phyloP scores from a whole-genome alignment of 2,113 vertebrate species.

The Sorex fumeus region DNA sequence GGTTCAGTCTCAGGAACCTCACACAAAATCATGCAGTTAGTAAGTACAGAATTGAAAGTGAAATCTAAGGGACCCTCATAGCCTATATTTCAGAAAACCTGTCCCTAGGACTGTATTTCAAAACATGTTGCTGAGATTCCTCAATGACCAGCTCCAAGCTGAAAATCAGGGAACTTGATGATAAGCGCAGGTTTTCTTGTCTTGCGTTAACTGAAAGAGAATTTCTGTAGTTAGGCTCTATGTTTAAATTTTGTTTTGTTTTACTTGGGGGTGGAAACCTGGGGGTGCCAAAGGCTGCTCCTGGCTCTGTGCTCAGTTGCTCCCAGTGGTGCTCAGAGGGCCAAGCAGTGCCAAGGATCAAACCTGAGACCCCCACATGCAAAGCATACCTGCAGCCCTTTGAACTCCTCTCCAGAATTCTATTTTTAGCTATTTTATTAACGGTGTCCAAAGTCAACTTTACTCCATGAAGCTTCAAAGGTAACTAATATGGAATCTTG shows the following conservation, averaged over 20 bases:
- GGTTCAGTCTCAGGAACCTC: slow-evolving; percentile 11
- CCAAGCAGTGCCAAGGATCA: too few species aligned
- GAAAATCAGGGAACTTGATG: neutral
- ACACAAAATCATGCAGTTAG: neutral
- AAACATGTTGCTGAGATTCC: neutral
- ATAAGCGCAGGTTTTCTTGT: slow-evolving; percentile 13
- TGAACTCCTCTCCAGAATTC: neutral
- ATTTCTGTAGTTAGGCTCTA: neutral
- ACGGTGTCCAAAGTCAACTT: neutral
- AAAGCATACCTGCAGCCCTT: too few species aligned
- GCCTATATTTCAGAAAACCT: neutral
- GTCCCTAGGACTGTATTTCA: too few species aligned
- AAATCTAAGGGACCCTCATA: neutral
- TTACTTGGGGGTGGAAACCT: neutral
- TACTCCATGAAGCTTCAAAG: neutral
- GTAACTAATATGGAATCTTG: slow-evolving; percentile 8
- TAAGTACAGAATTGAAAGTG: neutral
- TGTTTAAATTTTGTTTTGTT: too few species aligned
- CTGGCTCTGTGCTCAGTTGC: too few species aligned
- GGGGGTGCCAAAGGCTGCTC: too few species aligned
- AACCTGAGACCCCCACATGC: too few species aligned
- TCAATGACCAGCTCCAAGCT: neutral
- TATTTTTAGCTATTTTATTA: slow-evolving; percentile 48
- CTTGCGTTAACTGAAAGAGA: neutral
- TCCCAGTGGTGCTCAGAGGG: too few species aligned